phyloP scores from a whole-genome alignment of 2,113 vertebrate genomes.

The Odocoileus virginianus region DNA sequence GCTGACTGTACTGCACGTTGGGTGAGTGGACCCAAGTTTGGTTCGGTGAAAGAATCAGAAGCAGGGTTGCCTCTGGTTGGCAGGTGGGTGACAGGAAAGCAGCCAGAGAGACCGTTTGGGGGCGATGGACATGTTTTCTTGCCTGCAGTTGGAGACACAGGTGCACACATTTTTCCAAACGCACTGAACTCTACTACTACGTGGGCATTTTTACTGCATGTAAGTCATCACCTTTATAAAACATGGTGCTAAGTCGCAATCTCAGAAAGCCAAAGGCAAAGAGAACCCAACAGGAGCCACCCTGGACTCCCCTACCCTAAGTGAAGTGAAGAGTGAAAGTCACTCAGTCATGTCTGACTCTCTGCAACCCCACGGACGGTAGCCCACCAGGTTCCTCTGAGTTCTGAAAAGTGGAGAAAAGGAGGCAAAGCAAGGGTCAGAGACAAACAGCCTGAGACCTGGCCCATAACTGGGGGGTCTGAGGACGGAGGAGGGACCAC shows the following conservation, averaged over 20 bases:
- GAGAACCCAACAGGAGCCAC: fast-evolving
- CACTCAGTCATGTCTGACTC: background rate
- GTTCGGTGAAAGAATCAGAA: fast-evolving
- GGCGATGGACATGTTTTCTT: background rate
- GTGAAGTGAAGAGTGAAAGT: background rate
- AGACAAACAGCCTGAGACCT: fast-evolving
- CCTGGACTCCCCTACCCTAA: fast-evolving
- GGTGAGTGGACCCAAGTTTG: background rate
- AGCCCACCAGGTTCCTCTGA: background rate
- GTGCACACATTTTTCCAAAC: background rate
- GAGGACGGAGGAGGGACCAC: background rate
- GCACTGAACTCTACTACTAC: fast-evolving
- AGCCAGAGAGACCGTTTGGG: too few relatives aligned
- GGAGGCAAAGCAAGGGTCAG: background rate
- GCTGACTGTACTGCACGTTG: fast-evolving
- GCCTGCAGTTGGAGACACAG: too few relatives aligned
- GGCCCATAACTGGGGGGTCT: too few relatives aligned
- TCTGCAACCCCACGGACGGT: background rate
- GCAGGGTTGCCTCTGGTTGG: background rate
- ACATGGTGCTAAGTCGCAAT: fast-evolving
- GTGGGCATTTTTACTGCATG: fast-evolving
- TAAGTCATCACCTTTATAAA: background rate
- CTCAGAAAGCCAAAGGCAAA: background rate
- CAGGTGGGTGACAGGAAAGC: background rate
- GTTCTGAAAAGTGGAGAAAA: background rate